Evolutionary conservation across 2,888 invertebrate species (phyloP).

Genomic region (Rhopalosiphum nymphaeae): DNA sequence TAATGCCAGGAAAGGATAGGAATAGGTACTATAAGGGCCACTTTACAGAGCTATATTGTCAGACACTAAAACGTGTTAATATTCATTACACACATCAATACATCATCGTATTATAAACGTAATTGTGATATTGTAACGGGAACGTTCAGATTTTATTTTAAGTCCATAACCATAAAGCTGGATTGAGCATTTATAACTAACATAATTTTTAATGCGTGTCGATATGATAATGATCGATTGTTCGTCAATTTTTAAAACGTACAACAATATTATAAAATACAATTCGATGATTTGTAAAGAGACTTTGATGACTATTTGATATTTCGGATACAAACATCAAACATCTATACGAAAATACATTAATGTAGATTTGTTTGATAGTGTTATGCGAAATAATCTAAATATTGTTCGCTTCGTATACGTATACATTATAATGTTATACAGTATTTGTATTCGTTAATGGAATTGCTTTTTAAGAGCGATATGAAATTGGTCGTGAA

Average conservation of each 20-base stretch:
- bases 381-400: background rate
- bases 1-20: background rate
- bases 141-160: background rate
- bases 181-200: background rate
- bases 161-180: background rate
- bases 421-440: background rate
- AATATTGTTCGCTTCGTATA: background rate
- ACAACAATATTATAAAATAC: background rate
- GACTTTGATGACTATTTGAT: background rate
- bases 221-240: background rate
- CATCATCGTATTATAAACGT: background rate
- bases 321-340: background rate
- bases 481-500: background rate
- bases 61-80: background rate
- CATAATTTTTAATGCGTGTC: background rate
- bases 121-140: background rate
- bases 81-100: background rate
- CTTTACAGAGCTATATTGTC: background rate
- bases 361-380: background rate
- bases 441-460: background rate
- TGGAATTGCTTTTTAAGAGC: background rate
- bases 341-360: background rate
- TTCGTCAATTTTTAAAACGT: background rate
- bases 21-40: background rate
- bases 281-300: background rate